These are phyloP conservation scores for Pollenia griseotomentosa DNA, from an alignment of 2,888 invertebrate genomes.

Conservation along the genomic window DNA sequence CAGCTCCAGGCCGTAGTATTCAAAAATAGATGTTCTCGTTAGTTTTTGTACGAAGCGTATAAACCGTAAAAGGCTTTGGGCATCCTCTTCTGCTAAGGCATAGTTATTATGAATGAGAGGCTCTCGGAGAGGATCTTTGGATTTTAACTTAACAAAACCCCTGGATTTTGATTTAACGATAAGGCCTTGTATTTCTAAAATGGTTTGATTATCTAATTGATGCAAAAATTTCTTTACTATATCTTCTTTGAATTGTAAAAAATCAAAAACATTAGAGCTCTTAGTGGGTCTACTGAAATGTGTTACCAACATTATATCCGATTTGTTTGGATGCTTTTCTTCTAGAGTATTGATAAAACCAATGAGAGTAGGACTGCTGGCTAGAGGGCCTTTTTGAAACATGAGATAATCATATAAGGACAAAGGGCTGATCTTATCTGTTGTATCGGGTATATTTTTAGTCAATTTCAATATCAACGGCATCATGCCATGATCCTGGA, in stretches of 20 bases:
- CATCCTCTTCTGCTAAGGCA: conserved; percentile 85
- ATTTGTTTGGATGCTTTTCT: conserved; percentile 59
- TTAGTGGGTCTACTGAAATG: conserved; percentile 76
- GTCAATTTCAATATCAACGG: conserved; percentile 82
- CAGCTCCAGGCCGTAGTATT: conserved; percentile 80
- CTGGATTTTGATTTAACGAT: conserved; percentile 83
- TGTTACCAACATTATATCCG: conserved; percentile 87
- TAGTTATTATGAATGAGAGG: conserved; percentile 87
- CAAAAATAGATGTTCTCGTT: conserved; percentile 83
- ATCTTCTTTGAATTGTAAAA: conserved; percentile 75
- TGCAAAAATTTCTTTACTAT: conserved; percentile 74
- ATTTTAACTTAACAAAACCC: conserved; percentile 85
- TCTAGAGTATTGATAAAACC: conserved; percentile 85
- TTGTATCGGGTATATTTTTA: conserved; percentile 78
- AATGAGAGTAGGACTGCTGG: conserved; percentile 83
- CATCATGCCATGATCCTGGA: conserved; percentile 92
- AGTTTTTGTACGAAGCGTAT: conserved; percentile 81
- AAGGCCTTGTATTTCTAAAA: conserved; percentile 78
- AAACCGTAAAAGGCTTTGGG: conserved; percentile 81
- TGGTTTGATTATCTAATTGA: conserved; percentile 69
- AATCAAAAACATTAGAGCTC: conserved; percentile 74
- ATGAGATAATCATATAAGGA: conserved; percentile 76
- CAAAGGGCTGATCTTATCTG: not conserved
- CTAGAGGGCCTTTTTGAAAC: conserved; percentile 74
- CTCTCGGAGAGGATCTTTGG: conserved; percentile 84